Evolutionary conservation across 2,113 vertebrate species (phyloP).

Genomic region (Ciconia maguari): DNA sequence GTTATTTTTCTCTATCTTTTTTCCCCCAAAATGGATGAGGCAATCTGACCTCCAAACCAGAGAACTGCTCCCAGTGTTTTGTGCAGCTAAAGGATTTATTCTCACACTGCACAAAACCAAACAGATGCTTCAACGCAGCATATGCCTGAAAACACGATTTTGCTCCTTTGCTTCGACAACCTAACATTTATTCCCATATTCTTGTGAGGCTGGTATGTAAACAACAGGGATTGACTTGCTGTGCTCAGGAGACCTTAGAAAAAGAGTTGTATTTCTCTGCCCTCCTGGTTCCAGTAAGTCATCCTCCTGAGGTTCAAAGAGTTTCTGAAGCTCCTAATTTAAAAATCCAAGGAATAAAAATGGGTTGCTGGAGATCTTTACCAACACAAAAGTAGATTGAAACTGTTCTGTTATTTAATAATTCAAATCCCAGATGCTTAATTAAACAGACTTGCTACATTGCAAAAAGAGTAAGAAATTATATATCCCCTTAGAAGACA

Average conservation of each 20-base stretch:
- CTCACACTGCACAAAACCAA: background rate
- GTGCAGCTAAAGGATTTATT: background rate
- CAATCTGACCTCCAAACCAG: background rate
- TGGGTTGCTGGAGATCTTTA: background rate
- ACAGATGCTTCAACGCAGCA: background rate
- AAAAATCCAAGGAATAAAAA: slow-evolving; percentile 10
- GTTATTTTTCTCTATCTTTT: background rate
- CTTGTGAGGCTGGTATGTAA: slow-evolving; percentile 2
- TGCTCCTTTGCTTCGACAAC: background rate
- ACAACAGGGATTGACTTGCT: slow-evolving; percentile 32
- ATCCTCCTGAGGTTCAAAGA: background rate
- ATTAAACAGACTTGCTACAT: slow-evolving; percentile 40
- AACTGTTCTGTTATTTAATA: slow-evolving; percentile 39
- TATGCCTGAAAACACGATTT: background rate
- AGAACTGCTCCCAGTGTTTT: background rate
- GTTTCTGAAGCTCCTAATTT: background rate
- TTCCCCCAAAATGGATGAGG: background rate
- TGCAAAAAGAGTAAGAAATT: slow-evolving; percentile 19
- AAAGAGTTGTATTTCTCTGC: slow-evolving; percentile 14
- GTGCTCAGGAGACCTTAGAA: slow-evolving; percentile 35
- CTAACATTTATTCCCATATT: slow-evolving; percentile 6
- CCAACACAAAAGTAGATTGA: background rate
- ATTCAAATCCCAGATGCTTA: slow-evolving; percentile 63
- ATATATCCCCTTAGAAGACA: background rate
- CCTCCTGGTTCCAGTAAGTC: background rate